Evolutionary conservation across 2,888 invertebrate genomes (phyloP).

Genomic region (Erynnis tages): DNA sequence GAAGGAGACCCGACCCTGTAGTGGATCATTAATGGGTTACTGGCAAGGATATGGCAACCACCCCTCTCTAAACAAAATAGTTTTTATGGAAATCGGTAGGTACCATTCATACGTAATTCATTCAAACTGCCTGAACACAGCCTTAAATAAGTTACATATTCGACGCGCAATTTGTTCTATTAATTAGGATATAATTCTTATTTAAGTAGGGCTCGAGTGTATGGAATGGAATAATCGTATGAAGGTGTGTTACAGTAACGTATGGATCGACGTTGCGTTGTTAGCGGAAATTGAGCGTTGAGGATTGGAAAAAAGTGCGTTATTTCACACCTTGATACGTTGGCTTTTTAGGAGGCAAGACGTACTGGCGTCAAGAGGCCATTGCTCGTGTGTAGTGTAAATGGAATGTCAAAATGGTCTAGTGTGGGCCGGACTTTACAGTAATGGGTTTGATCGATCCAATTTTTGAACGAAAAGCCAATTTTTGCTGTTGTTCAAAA

Average conservation of each 20-base stretch:
- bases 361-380: neutral
- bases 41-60: no score
- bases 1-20: no score
- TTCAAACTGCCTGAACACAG: no score
- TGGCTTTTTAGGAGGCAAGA: neutral
- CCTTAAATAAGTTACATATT: slow-evolving; percentile 24
- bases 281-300: slow-evolving; percentile 8
- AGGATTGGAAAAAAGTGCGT: slow-evolving; percentile 5
- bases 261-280: slow-evolving; percentile 6
- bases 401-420: no score
- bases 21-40: no score
- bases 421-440: no score
- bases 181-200: slow-evolving; percentile 34
- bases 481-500: no score
- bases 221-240: slow-evolving; percentile 29
- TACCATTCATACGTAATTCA: no score
- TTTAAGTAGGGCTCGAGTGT: slow-evolving; percentile 28
- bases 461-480: no score
- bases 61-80: no score
- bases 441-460: no score
- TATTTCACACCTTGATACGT: slow-evolving; percentile 23
- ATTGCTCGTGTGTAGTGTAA: neutral
- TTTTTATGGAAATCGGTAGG: no score
- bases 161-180: slow-evolving; percentile 32
- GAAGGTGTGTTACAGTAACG: slow-evolving; percentile 22